phyloP scores from a whole-genome alignment of 1,140 invertebrate genomes.

The Drosophila biarmipes region DNA sequence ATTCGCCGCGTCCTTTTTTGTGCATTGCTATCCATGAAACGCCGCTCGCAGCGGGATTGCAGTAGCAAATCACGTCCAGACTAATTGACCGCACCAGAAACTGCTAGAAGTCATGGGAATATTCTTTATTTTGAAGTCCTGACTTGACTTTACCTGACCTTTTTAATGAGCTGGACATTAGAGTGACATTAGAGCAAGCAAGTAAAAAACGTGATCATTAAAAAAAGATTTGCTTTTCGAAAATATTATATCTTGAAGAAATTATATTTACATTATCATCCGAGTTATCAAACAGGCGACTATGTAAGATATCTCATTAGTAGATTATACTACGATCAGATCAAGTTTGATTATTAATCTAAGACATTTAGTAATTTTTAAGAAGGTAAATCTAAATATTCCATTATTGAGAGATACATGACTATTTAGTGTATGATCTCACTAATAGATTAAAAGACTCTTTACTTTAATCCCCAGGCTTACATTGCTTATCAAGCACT shows the following conservation, averaged over 20 bases:
- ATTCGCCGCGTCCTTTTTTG: constrained; percentile 7
- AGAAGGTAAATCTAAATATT: too few relatives aligned
- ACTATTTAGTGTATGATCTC: too few relatives aligned
- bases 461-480: too few relatives aligned
- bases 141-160: constrained; percentile 10
- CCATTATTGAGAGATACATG: too few relatives aligned
- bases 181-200: constrained; percentile 19
- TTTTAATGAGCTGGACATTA: constrained; percentile 23
- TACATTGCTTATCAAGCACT: background rate
- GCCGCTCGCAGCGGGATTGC: constrained; percentile 12
- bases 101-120: constrained; percentile 39
- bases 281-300: too few relatives aligned
- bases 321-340: too few relatives aligned
- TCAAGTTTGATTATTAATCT: too few relatives aligned
- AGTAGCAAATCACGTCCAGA: constrained; percentile 52
- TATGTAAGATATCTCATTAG: too few relatives aligned
- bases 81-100: constrained; percentile 25
- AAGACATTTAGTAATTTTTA: too few relatives aligned
- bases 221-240: constrained; percentile 7
- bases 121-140: background rate
- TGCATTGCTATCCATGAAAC: constrained; percentile 24
- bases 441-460: too few relatives aligned
- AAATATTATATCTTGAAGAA: too few relatives aligned
- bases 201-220: constrained; percentile 1
- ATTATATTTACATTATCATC: too few relatives aligned